These are phyloP conservation scores for Oscheius myriophilus DNA, from an alignment of 2,888 invertebrate species.

Conservation along the genomic window DNA sequence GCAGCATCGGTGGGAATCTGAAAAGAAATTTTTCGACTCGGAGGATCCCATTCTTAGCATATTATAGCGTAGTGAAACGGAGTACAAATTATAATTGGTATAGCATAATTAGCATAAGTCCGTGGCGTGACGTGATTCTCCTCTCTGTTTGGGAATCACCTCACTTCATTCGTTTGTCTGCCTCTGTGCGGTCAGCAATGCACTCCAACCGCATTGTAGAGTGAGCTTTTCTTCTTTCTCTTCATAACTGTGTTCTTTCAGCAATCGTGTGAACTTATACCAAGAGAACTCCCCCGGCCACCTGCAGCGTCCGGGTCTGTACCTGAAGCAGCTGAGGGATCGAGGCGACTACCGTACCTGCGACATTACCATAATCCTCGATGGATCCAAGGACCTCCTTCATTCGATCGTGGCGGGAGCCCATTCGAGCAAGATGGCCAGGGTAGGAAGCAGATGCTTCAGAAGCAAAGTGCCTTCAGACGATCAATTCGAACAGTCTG, in stretches of 20 bases:
- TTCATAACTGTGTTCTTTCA: not conserved
- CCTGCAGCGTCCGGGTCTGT: conserved; percentile 3
- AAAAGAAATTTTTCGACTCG: no score
- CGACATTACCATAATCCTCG: conserved; percentile 15
- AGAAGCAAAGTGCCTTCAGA: not conserved
- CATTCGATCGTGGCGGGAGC: conserved; percentile 17
- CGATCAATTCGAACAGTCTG: not conserved
- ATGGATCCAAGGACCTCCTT: conserved; percentile 1
- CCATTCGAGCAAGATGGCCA: conserved; percentile 19
- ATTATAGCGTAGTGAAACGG: no score
- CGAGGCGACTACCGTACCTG: conserved; percentile 6
- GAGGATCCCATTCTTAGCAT: no score
- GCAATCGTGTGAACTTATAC: conserved; percentile 2
- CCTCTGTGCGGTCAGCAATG: no score
- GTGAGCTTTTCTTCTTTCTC: no score
- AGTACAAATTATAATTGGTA: no score
- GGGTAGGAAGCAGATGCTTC: not conserved
- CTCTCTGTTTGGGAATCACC: no score
- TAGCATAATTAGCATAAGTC: no score
- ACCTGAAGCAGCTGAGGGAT: conserved; percentile 19
- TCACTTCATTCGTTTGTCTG: no score
- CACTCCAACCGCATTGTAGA: no score
- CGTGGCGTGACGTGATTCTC: no score
- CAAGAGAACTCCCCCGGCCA: conserved; percentile 14
- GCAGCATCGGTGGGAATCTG: no score